Evolutionary conservation across 2,888 invertebrate genomes (phyloP).

Genomic region (Polia nebulosa): DNA sequence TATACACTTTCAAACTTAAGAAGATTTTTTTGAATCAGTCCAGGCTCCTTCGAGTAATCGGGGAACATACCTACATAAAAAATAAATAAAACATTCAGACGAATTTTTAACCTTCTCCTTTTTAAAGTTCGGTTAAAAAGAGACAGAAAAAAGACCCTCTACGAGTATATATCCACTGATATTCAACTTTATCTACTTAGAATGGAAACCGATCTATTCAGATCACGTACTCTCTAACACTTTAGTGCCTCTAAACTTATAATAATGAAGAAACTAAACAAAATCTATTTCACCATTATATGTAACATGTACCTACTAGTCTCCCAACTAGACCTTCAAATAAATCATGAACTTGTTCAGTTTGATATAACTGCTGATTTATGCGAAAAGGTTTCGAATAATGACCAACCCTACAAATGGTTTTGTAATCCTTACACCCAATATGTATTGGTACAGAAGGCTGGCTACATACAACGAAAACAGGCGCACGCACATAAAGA

Average conservation of each 20-base stretch:
- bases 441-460: slow-evolving; percentile 14
- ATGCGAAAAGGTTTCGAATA: slow-evolving; percentile 51
- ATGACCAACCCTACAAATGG: slow-evolving; percentile 47
- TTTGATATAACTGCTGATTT: slow-evolving; percentile 29
- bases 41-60: no score
- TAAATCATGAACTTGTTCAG: slow-evolving; percentile 44
- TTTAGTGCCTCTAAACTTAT: background rate
- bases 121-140: no score
- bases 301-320: background rate
- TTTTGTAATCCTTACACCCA: slow-evolving; percentile 34
- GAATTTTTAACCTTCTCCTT: no score
- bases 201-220: no score
- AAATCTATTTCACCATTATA: background rate
- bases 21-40: no score
- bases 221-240: background rate
- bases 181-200: no score
- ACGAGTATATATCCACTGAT: no score
- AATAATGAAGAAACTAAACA: slow-evolving; percentile 5
- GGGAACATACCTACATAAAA: no score
- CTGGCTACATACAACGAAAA: background rate
- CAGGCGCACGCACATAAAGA: background rate
- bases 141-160: no score
- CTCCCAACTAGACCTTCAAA: slow-evolving; percentile 5
- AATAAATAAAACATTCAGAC: no score
- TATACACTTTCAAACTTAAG: no score